These are phyloP conservation scores for Coptodon bakossiorum DNA, from an alignment of 2,113 vertebrate genomes.

Conservation along the genomic window DNA sequence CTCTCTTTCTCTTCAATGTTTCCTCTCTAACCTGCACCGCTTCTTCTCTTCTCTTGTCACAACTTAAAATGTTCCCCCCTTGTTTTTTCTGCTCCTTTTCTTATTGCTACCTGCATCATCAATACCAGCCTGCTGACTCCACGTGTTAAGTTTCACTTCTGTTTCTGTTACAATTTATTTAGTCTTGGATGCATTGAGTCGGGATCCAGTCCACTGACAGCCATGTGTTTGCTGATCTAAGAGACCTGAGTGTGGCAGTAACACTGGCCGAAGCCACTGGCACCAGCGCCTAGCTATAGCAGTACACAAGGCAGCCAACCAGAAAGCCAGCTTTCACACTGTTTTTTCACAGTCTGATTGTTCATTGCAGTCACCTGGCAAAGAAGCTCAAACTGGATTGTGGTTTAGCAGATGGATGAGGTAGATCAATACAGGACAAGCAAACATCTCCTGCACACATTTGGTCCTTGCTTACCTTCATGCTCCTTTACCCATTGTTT, in stretches of 20 bases:
- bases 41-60: neutral
- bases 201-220: slow-evolving; percentile 31
- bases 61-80: neutral
- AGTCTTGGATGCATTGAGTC: neutral
- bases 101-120: neutral
- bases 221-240: slow-evolving; percentile 60
- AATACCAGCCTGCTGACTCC: neutral
- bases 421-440: neutral
- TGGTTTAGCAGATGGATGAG: slow-evolving; percentile 2
- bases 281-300: slow-evolving; percentile 26
- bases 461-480: neutral
- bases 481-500: neutral
- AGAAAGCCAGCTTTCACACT: slow-evolving; percentile 34
- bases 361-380: slow-evolving; percentile 38
- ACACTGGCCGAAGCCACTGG: slow-evolving; percentile 46
- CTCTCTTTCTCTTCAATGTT: neutral
- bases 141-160: slow-evolving; percentile 12
- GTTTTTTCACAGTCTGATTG: slow-evolving; percentile 41
- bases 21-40: neutral
- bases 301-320: slow-evolving; percentile 18
- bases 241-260: neutral
- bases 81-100: neutral
- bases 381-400: neutral
- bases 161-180: slow-evolving; percentile 18
- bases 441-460: neutral